Conservation (phyloP, 2,888 invertebrate genomes). For the Chalcis sispes region DNA sequence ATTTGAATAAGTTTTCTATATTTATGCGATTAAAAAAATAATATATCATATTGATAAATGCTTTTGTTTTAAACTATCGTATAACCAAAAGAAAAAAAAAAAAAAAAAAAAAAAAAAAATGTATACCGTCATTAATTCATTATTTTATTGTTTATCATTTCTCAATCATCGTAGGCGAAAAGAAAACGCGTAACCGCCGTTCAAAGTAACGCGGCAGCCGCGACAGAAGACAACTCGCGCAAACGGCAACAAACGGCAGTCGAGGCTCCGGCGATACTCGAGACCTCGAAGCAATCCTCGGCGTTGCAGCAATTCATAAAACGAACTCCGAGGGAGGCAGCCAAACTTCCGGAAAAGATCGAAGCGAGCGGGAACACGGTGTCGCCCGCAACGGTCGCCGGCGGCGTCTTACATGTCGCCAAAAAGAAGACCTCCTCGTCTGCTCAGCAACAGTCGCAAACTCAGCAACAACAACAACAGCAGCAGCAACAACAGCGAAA, state of each 20-base stretch:
- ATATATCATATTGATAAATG: too few species aligned
- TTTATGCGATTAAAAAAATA: too few species aligned
- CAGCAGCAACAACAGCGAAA: slow-evolving; percentile 79
- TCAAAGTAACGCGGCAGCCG: neutral
- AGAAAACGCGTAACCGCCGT: slow-evolving; percentile 66
- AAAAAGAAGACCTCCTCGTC: slow-evolving; percentile 63
- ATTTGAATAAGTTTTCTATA: too few species aligned
- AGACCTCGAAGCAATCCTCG: slow-evolving; percentile 52
- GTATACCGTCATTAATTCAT: neutral
- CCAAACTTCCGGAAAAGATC: slow-evolving; percentile 54
- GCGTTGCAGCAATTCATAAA: slow-evolving; percentile 44
- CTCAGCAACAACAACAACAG: slow-evolving; percentile 73
- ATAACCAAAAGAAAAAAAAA: too few species aligned
- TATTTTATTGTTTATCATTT: neutral
- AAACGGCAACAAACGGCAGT: slow-evolving; percentile 50
- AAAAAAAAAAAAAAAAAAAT: neutral
- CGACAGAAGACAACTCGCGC: slow-evolving; percentile 49
- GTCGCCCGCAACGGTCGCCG: slow-evolving; percentile 26
- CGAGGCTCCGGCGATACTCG: slow-evolving; percentile 4
- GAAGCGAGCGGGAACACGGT: slow-evolving; percentile 30
- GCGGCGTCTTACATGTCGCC: slow-evolving; percentile 32
- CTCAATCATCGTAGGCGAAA: slow-evolving; percentile 62
- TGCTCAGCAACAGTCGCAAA: slow-evolving; percentile 75
- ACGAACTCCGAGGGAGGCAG: slow-evolving; percentile 42
- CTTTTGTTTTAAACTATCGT: too few species aligned